phyloP scores from a whole-genome alignment of 2,113 vertebrate species.

The Thryonomys swinderianus region DNA sequence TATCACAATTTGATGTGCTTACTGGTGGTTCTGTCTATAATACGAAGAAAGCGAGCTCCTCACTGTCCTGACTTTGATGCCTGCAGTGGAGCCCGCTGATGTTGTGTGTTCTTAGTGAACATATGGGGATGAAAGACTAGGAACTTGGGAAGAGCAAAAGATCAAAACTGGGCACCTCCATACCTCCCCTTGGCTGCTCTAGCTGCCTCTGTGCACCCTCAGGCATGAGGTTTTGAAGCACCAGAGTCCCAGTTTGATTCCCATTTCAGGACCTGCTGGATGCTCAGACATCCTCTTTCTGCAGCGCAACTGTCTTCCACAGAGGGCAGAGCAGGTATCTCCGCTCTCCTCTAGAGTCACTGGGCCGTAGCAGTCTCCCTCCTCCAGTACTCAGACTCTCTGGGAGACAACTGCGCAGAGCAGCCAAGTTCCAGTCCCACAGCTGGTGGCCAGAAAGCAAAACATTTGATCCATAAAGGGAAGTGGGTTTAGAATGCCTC shows the following conservation, averaged over 20 bases:
- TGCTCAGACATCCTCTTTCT: slow-evolving; percentile 21
- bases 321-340: slow-evolving; percentile 1
- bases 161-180: neutral
- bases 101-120: neutral
- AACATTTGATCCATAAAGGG: slow-evolving; percentile 76
- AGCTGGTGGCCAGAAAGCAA: slow-evolving; percentile 77
- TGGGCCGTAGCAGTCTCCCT: slow-evolving; percentile 48
- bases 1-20: neutral
- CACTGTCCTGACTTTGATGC: neutral
- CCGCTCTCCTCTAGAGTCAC: slow-evolving; percentile 1
- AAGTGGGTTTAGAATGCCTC: slow-evolving; percentile 74
- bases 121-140: neutral
- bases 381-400: slow-evolving; percentile 50
- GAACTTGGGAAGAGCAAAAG: neutral
- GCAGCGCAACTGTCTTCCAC: neutral
- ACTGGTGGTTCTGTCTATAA: neutral
- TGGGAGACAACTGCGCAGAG: slow-evolving; percentile 61
- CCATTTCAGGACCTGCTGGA: slow-evolving; percentile 50
- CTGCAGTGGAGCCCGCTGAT: neutral
- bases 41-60: neutral
- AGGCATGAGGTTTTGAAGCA: neutral
- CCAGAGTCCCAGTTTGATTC: neutral
- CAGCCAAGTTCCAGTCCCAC: slow-evolving; percentile 51
- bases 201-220: neutral
- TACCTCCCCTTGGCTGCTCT: neutral